A percentile compares a stretch with the other conserved stretches of the same genome.
Evolutionary conservation across 2,113 vertebrate species (phyloP).

Genomic region (Pseudolaguvia tuberculata): DNA sequence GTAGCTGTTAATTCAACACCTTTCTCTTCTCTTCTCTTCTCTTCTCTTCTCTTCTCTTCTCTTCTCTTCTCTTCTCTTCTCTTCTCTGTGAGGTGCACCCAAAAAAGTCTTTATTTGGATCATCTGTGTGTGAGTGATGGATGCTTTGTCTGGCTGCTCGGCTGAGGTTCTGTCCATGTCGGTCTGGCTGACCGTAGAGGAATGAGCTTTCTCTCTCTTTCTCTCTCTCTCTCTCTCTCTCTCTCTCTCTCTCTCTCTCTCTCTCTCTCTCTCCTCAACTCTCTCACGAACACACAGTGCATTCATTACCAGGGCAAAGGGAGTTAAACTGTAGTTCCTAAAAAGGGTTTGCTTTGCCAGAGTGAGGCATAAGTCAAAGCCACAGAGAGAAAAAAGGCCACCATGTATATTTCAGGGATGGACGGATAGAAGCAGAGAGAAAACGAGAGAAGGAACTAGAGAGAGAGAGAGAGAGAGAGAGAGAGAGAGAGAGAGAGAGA

Average conservation of each 20-base stretch:
- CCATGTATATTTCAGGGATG: not conserved
- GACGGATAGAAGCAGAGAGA: not conserved
- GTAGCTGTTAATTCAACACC: not conserved
- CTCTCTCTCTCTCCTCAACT: too few species aligned
- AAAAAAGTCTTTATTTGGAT: constrained; percentile 39
- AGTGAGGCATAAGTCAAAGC: constrained; percentile 23
- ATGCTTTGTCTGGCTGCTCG: constrained; percentile 49
- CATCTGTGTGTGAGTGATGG: constrained; percentile 44
- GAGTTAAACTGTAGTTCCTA: constrained; percentile 21
- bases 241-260: too few species aligned
- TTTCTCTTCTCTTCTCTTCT: not conserved
- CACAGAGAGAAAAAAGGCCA: constrained; percentile 15
- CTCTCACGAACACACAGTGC: constrained; percentile 39
- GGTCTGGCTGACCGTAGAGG: constrained; percentile 52
- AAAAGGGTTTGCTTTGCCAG: constrained; percentile 38
- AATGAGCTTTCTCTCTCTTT: constrained; percentile 48
- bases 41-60: not conserved
- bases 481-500: not conserved
- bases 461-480: not conserved
- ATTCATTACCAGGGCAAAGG: constrained; percentile 36
- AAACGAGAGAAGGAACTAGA: not conserved
- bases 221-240: too few species aligned
- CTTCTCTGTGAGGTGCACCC: not conserved
- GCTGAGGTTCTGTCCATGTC: constrained; percentile 40
- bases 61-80: not conserved